A percentile compares a stretch with the other conserved stretches of the same genome.
Evolutionary conservation across 2,797 vertebrate species (phyloP).

Genomic region (Falco concolor): DNA sequence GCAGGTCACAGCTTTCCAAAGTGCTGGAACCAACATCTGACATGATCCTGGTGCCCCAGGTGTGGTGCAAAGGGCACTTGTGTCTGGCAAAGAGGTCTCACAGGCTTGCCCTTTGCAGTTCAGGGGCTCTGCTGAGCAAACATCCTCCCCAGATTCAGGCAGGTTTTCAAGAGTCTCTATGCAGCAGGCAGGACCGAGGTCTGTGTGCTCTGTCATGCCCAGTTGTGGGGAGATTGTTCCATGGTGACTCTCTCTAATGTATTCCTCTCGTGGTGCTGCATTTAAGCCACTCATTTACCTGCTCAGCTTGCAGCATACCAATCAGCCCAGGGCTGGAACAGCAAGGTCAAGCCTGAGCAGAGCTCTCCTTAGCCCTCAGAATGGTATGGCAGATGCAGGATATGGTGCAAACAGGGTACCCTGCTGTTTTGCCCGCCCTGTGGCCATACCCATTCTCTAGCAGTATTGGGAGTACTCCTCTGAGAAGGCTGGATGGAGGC

Average conservation of each 20-base stretch:
- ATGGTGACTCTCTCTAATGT: not conserved
- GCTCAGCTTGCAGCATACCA: constrained; percentile 1
- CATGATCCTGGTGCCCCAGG: not conserved
- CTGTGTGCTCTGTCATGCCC: not conserved
- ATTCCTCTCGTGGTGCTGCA: not conserved
- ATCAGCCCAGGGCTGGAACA: constrained; percentile 4
- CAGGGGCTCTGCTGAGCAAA: not conserved
- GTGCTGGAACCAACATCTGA: not conserved
- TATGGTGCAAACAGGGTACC: not conserved
- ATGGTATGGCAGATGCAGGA: not conserved
- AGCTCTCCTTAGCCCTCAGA: not conserved
- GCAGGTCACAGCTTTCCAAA: not conserved
- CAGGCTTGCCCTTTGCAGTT: accelerated
- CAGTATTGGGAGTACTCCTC: not conserved
- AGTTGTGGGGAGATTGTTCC: not conserved
- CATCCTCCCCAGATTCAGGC: not conserved
- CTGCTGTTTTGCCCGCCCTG: not conserved
- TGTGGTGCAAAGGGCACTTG: not conserved
- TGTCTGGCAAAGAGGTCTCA: not conserved
- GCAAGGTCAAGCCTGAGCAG: constrained; percentile 28
- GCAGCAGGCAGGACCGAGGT: not conserved
- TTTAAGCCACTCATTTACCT: constrained; percentile 39
- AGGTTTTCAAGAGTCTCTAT: not conserved
- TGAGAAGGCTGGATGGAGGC: not conserved
- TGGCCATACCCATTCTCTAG: accelerated